Percentiles rank a stretch among this genome's conserved stretches.
These are phyloP conservation scores for Aleiodes alternator DNA, from an alignment of 2,888 invertebrate species.

Conservation along the genomic window DNA sequence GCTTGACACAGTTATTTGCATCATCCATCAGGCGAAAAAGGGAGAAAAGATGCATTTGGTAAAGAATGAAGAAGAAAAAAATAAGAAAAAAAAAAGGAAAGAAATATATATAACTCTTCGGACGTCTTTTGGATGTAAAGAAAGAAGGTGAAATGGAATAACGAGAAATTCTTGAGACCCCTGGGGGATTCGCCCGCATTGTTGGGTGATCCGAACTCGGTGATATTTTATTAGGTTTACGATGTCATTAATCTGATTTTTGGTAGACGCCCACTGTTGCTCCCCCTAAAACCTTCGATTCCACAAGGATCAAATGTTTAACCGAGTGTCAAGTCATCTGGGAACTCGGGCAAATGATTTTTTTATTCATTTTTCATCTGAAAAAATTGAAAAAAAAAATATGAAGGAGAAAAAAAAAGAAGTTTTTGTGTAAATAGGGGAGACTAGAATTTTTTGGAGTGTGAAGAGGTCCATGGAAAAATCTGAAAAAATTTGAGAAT, in stretches of 20 bases:
- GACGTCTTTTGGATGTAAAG: constrained; percentile 7
- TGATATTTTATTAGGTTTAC: constrained; percentile 75
- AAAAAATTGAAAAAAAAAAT: too few species aligned
- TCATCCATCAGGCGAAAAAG: constrained; percentile 71
- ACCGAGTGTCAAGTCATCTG: constrained; percentile 59
- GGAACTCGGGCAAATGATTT: constrained; percentile 61
- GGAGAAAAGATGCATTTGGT: constrained; percentile 43
- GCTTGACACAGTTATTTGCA: constrained; percentile 70
- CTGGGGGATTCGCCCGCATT: constrained; percentile 70
- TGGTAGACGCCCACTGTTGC: constrained; percentile 54
- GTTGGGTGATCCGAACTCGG: constrained; percentile 63
- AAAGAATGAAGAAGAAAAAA: constrained; percentile 38
- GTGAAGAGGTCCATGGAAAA: too few species aligned
- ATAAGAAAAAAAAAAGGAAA: too few species aligned
- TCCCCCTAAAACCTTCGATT: background rate
- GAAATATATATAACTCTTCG: background rate
- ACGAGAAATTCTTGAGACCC: constrained; percentile 55
- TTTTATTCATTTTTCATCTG: background rate
- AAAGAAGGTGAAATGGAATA: constrained; percentile 46
- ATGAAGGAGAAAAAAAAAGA: too few species aligned
- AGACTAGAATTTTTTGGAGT: too few species aligned
- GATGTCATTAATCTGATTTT: constrained; percentile 75
- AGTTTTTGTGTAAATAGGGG: too few species aligned
- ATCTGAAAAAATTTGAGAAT: too few species aligned
- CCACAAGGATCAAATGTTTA: constrained; percentile 2